Conservation (phyloP, 2,888 invertebrate genomes). For the Eristalis arbustorum region DNA sequence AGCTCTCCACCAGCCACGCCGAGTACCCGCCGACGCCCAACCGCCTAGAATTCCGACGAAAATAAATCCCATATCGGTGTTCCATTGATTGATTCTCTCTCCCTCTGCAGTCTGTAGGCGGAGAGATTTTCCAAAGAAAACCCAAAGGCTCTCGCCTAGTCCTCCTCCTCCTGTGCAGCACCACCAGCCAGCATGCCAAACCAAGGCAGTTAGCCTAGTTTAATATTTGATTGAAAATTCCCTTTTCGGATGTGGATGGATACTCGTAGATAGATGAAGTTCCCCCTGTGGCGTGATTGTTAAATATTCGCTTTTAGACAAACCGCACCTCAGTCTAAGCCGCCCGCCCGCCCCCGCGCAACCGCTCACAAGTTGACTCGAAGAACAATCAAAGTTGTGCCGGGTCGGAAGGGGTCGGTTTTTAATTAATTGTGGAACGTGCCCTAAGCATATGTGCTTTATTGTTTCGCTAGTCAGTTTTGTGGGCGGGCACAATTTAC, state of each 20-base stretch:
- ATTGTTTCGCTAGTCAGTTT: slow-evolving; percentile 48
- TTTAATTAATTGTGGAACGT: slow-evolving; percentile 58
- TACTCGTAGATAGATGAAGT: not conserved
- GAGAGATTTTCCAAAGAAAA: not conserved
- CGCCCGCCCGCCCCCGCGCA: not conserved
- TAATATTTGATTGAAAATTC: slow-evolving; percentile 8
- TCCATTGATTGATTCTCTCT: not conserved
- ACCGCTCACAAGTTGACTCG: not conserved
- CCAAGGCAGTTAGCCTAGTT: not conserved
- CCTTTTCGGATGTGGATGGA: not conserved
- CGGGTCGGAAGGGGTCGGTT: slow-evolving; percentile 5
- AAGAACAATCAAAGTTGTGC: slow-evolving; percentile 26
- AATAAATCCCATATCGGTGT: not conserved
- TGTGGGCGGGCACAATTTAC: slow-evolving; percentile 40
- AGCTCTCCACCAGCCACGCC: not conserved
- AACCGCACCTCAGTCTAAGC: not conserved
- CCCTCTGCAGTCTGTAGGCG: too few species aligned
- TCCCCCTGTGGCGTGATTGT: slow-evolving; percentile 31
- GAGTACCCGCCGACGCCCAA: not conserved
- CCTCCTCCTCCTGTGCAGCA: too few species aligned
- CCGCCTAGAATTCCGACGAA: not conserved
- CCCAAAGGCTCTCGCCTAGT: not conserved
- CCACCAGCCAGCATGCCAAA: not conserved
- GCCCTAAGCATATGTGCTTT: slow-evolving; percentile 49
- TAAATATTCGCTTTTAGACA: slow-evolving; percentile 15